Base-by-base conservation (phyloP, 2,888 invertebrate genomes). In the Sphaerophoria rueppellii region DNA sequence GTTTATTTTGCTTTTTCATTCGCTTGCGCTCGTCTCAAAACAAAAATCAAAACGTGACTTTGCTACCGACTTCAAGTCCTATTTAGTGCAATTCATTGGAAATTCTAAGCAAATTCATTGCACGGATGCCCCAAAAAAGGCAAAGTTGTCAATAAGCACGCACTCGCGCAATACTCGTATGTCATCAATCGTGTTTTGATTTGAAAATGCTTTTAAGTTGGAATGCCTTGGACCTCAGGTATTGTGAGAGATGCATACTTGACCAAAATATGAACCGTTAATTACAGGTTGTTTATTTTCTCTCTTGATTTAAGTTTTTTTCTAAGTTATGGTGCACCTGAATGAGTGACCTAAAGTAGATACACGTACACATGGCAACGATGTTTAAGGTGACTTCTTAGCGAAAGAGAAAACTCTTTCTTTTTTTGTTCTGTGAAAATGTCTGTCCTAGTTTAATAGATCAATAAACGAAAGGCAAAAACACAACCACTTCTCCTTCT, bases 371-470 rank as follows among this genome's bases (percentile, higher is more conserved):
- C 7, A 7, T 52, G 11, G 9, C 5, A 11, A 32, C 11, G 4
- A n/a, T 46, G 65, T 69, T 46, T 55, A 70, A 79, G 74, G 71
- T 65, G 70, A 72, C 83, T 70, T 55, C 50, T 77, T 58, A 63
- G 71, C 55, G 83, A 83, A 83, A 83, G 83, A 83, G 83, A 83
- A 83, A 83, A 75, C 75, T 78, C 54, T 82, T 82, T 82, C 78
- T 54, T 54, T 71, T 50, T 57, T 43, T 61, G 48, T 40, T 52
- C 14, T 43, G 46, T 32, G 24, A 69, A 61, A 73, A 61, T 14
- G 43, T 65, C 58, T 80, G 83, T 83, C 80, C 83, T 72, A 83
- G 80, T 72, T 83, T 54, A 75, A 74, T 71, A 58, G 58, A 65
- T 80, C 48, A 72, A 72, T 75, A 69, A 40, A 73, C 71, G 58